Evolutionary conservation across 2,797 vertebrate genomes (phyloP), one percentile per base, ranked within the genome.

Genomic region (Microctenopoma lineatum): DNA sequence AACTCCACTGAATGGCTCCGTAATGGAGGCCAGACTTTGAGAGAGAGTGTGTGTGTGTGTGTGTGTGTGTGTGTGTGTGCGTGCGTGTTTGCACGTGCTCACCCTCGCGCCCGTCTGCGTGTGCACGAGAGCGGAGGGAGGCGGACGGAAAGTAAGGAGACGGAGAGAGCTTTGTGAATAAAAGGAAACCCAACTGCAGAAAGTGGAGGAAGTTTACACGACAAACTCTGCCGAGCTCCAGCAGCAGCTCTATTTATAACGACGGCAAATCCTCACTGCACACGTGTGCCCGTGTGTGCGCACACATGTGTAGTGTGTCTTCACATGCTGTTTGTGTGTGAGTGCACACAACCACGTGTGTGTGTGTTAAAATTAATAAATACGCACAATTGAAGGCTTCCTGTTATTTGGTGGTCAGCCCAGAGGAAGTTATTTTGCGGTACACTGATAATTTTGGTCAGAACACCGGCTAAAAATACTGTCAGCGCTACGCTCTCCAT

Each of bases 391-490:
- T 93, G 93, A 94, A 94, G 92, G 87, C 90, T 94, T 95, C 94
- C 94, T 95, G 94, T 94, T 94, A 95, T 94, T 95, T 94, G 90
- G 92, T 58, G 91, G 92, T 90, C 77, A 90, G 87, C 87, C 88
- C 77, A 86, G 87, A 93, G 94, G 93, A 94, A 95, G 93, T 94
- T 92, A 94, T 94, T 94, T 93, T 92, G 93, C 92, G 93, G 94
- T 93, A 91, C 91, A 92, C 91, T 93, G 92, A 93, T 94, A 77
- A 93, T 94, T 93, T 94, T 92, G 93, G 94, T 94, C 88, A 93
- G 91, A 93, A 93, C 91, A 90, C 86, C 76, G 82, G 83, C 92
- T 94, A 94, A 93, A 95, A 94, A 95, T 94, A 94, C 89, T 92
- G 91, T 91, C 90, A 91, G 91, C 61, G 59, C 86, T 80, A 71